Evolutionary conservation across 2,113 vertebrate genomes (phyloP), one percentile per base, ranked within the genome.

Genomic region (Neodontobutis hainanensis): DNA sequence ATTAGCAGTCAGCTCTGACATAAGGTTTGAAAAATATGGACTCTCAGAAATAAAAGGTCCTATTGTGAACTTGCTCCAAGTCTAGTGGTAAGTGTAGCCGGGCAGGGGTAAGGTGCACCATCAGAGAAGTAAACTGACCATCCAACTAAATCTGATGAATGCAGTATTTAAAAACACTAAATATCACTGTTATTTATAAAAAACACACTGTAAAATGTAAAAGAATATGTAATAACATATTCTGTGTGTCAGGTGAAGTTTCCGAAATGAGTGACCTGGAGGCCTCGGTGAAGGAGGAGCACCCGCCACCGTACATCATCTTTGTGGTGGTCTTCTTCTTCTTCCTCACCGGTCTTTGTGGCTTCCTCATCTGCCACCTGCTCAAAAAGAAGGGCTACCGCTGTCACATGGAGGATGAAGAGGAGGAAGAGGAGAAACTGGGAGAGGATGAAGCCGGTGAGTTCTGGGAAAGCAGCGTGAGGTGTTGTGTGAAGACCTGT

Each of bases 381-480:
- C 91, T 98, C 80, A 97, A 98, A 88, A 95, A 95, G 90, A 97
- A 95, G 77, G 96, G 96, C n/a, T 98, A 98, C 83, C 93, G 94
- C 50, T 98, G 96, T 75, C 89, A 95, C 49, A 94, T 95, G 0
- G 93, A 90, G 46, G 90, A 91, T 0, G 89, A 92, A 0, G 73
- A 74, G 4, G 80, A 86, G 6, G 62, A 73, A 7, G 90, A 93
- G 57, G 87, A 91, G 74, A 93, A 92, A 68, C 83, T 92, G 0
- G 86, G 10, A 15, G 65, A 36, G 0, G 81, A 86, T 27, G 65
- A 16, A 51, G 82, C 87, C 0, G 92, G 90, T 89, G 48, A 42
- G 88, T 63, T 78, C 8, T 56, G 10, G n/a, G 35, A n/a, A 43
- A 43, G 42, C 42, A 43, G 3, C 3, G 6, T 43, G 14, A n/a